Base-by-base conservation (phyloP, 2,797 vertebrate genomes). In the Tenualosa ilisha region DNA sequence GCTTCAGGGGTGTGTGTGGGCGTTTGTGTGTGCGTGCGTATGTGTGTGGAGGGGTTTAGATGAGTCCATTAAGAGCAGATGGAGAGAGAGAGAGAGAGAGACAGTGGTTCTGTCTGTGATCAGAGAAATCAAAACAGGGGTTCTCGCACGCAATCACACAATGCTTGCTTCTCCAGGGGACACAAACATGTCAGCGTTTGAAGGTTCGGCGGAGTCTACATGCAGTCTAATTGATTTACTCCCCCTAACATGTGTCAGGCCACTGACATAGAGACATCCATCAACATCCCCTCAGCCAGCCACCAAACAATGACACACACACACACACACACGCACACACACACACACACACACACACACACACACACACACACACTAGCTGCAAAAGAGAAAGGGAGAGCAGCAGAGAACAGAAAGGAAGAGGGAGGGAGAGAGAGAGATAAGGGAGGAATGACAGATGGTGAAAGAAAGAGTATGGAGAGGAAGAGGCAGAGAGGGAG, bases 141-240 rank as follows among this genome's bases (percentile, higher is more conserved):
- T 79, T 79, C 37, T 6, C 5, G 17, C 40, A 46, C 72, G 15
- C 72, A 20, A 79, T 79, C 72, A 1, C 75, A 82, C 46, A 82
- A 17, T 50, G 75, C 61, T 26, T 63, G 53, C 84, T 31, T 26
- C 59, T 63, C 75, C 43, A 15, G 84, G 85, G 49, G 43, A 13
- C 59, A 81, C 50, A 72, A 84, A 85, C 82, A 81, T n/a, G 31
- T 85, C 85, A 86, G 83, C 84, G 59, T 87, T 81, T 84, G 82
- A 26, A 83, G 86, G 65, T 86, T 82, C 63, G 81, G 46, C 83
- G 75, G 56, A 51, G 82, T 40, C 81, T 68, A 82, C 92, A 91
- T 89, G 87, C 88, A 88, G 89, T 90, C 92, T 92, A 93, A 94
- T 92, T 93, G 91, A 93, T 92, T 91, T 89, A 93, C 91, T 92